phyloP scores from a whole-genome alignment of 2,888 invertebrate species.

The Agriopis aurantiaria region DNA sequence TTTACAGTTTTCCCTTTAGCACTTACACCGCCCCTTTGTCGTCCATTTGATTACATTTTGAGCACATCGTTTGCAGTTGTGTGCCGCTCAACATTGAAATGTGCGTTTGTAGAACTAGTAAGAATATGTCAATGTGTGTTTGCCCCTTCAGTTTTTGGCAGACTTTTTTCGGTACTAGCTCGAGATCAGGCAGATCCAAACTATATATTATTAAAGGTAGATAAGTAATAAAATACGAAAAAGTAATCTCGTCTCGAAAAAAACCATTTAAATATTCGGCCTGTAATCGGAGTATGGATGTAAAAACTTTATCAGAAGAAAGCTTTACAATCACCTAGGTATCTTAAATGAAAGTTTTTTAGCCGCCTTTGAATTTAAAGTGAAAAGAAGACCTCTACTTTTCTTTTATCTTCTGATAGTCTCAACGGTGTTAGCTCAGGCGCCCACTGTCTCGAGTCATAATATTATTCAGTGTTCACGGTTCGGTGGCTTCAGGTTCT shows the following conservation, averaged over 20 bases:
- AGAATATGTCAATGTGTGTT: too few species aligned
- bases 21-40: too few species aligned
- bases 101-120: too few species aligned
- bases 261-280: not conserved
- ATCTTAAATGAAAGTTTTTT: not conserved
- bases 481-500: slow-evolving; percentile 18
- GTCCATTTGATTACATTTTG: too few species aligned
- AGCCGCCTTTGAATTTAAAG: slow-evolving; percentile 16
- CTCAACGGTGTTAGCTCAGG: slow-evolving; percentile 29
- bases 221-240: not conserved
- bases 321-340: not conserved
- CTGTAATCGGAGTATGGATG: not conserved
- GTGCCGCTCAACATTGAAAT: too few species aligned
- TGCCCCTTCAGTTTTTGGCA: too few species aligned
- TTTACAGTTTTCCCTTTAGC: too few species aligned
- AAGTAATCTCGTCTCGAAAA: not conserved
- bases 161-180: too few species aligned
- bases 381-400: slow-evolving; percentile 26
- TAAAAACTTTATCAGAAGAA: not conserved
- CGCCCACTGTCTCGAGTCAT: slow-evolving; percentile 9
- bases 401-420: slow-evolving; percentile 26
- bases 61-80: too few species aligned
- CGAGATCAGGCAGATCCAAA: too few species aligned
- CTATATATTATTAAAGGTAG: too few species aligned
- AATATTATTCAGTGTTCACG: slow-evolving; percentile 20